Base-by-base conservation (phyloP, 2,888 invertebrate genomes). In the Agriopis aurantiaria region DNA sequence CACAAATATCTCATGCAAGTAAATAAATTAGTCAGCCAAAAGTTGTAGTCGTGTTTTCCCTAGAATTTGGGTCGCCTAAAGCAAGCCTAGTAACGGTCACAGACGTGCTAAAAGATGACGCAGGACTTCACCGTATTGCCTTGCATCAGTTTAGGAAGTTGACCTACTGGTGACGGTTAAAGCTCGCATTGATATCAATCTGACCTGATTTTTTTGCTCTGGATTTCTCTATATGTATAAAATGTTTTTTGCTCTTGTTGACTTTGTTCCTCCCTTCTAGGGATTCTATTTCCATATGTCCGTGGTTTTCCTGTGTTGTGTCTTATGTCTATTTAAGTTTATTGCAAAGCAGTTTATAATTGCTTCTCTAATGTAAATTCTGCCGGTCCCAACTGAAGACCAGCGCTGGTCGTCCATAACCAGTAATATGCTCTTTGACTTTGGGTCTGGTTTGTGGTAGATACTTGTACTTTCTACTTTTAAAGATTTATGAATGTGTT, bases 21-120 rank as follows among this genome's bases (percentile, higher is more conserved):
- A 33, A 33, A 9, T 43, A 43, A 7, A 9, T 43, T 43, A 43
- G 17, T 58, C 33, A 33, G 33, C 5, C 33, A 33, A 23, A 11
- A 23, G 10, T 23, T 43, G 17, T 14, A 17, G 10, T 12, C n/a
- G 17, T 49, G 41, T 60, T 60, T 56, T 43, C 60, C 23, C 7
- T 23, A 45, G 7, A 51, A 61, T 56, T 62, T n/a, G 51, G 56
- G 67, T 56, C 67, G 45, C 57, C 9, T 55, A 12, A 3, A 14
- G 64, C 53, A 10, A 33, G 51, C 57, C 49, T 68, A 11, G 55
- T 75, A 75, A 73, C 75, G 75, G 75, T 72, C 41, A 12, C 55
- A 60, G 61, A 59, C 70, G 68, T 74, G 69, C 48, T 67, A 68
- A 73, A 43, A 67, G 53, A 67, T 71, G 75, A 73, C 68, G 69